A percentile compares a stretch with the other conserved stretches of the same genome.
Conservation (phyloP, 2,797 vertebrate species). For the Pachyuromys duprasi region DNA sequence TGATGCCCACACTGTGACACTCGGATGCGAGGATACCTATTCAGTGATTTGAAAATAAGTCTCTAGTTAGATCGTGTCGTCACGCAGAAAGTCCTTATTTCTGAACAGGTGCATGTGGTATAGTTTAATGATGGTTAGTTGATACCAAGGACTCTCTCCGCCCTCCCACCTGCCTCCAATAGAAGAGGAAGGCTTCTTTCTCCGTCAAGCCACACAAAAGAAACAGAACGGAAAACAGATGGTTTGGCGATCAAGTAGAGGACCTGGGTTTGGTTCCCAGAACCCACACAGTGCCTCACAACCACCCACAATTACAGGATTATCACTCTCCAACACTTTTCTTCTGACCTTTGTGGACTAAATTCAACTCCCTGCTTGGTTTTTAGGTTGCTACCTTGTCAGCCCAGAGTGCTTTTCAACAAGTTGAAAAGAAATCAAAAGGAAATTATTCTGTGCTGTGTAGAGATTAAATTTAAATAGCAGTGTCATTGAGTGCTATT, state of each 20-base stretch:
- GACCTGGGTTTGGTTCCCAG: not conserved
- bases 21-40: not conserved
- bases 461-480: conserved; percentile 24
- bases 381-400: conserved; percentile 17
- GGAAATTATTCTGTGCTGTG: not conserved
- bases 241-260: not conserved
- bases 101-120: not conserved
- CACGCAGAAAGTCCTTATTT: conserved; percentile 1
- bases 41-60: conserved; percentile 27
- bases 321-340: not conserved
- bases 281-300: not conserved
- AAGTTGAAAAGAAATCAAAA: not conserved
- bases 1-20: not conserved
- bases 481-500: not conserved
- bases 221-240: not conserved
- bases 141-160: not conserved
- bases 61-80: not conserved
- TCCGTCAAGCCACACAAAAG: not conserved
- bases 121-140: not conserved
- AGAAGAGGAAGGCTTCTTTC: not conserved
- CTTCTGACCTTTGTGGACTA: not conserved
- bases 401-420: not conserved
- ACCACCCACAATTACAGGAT: not conserved
- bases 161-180: not conserved
- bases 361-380: not conserved